Evolutionary conservation across 2,888 invertebrate species (phyloP), one percentile per base, ranked within the genome.

Genomic region (Thysanoteuthis rhombus): DNA sequence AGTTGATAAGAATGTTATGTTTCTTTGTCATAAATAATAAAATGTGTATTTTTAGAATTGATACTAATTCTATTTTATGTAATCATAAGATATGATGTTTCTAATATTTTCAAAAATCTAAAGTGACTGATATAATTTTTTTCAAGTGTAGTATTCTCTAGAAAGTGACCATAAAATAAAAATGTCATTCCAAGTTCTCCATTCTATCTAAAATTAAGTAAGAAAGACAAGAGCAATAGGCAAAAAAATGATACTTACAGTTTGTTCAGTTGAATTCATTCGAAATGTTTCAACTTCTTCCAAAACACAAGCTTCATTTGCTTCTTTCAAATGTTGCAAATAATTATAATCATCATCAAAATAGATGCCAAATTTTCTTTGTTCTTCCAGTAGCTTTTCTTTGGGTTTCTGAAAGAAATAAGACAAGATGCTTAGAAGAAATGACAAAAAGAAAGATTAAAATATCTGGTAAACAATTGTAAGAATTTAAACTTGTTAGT

Each of bases 331-430:
- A 97, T 99, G 99, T 97, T 99, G 98, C 95, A 99, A 97, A 96
- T 99, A 99, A 97, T 99, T 98, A 97, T 99, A 99, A 95, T 99
- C 99, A 97, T 99, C 99, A 96, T 99, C 99, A 97, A 98, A 99
- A 96, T 98, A 98, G 94, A 99, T 98, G 1, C 99, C 99, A 97
- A 98, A 99, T 97, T 99, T 99, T 36, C 98, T 97, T 96, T 98
- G 98, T 93, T 97, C 97, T 93, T 97, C 97, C 93, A 95, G 94
- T 89, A 94, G 94, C 42, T 94, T 93, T 28, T 93, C 94, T 89
- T 89, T 89, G 4, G 42, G n/a, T 92, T 92, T 47, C 93, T 93
- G 90, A 89, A 92, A 89, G 90, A 32, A 92, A 89, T 32, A 93
- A 47, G 36, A 75, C 22, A 94, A 12, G 19, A 47, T 47, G 58